phyloP scores from a whole-genome alignment of 2,797 vertebrate species.

The Pyrocephalus nanus region DNA sequence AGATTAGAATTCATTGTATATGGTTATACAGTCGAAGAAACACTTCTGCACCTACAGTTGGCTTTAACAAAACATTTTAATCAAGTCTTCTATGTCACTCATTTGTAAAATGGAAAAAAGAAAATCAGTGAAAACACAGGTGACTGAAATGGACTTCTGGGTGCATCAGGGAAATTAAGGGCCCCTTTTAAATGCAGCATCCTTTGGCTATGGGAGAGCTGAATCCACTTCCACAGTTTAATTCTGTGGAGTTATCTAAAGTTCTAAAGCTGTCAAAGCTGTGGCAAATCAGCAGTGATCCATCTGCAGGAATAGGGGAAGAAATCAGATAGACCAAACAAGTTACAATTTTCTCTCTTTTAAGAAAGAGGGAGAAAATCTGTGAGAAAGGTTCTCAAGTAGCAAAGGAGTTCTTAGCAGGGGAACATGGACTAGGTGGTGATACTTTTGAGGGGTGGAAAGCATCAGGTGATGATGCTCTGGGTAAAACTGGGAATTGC shows the following conservation, averaged over 20 bases:
- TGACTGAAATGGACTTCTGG: background rate
- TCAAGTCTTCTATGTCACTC: background rate
- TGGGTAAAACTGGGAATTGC: background rate
- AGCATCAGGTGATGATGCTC: background rate
- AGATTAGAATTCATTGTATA: background rate
- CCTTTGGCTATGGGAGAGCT: background rate
- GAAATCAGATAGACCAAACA: background rate
- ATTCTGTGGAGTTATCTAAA: background rate
- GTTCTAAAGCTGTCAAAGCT: background rate
- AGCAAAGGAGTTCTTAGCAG: background rate
- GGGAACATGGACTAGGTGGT: background rate
- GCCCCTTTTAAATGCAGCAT: background rate
- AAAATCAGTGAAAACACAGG: background rate
- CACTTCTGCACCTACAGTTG: background rate
- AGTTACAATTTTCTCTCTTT: background rate
- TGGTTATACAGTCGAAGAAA: background rate
- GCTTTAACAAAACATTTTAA: background rate
- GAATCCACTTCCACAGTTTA: background rate
- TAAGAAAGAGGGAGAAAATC: background rate
- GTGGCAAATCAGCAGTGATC: background rate
- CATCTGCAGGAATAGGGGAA: background rate
- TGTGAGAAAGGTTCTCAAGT: background rate
- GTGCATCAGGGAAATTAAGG: background rate
- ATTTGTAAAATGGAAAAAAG: background rate
- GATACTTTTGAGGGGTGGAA: background rate